Evolutionary conservation across 2,888 invertebrate species (phyloP).

Genomic region (Apotomis capreana): DNA sequence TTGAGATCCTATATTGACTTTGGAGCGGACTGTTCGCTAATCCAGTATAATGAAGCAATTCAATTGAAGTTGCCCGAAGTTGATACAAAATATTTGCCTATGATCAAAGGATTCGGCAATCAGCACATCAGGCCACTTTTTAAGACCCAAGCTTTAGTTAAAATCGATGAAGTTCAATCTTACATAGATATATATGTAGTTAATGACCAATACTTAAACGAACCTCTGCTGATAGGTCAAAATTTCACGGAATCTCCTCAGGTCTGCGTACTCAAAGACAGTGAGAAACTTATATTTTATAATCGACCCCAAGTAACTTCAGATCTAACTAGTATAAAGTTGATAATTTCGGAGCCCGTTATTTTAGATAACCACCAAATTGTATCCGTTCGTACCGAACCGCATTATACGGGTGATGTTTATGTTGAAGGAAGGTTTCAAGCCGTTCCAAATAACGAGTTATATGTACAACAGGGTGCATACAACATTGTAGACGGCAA

Average conservation of each 20-base stretch:
- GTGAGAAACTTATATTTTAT: constrained; percentile 11
- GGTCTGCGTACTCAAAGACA: constrained; percentile 1
- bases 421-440: constrained; percentile 9
- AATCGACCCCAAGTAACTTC: neutral
- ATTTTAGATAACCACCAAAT: neutral
- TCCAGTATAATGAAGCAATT: constrained; percentile 1
- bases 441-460: constrained; percentile 2
- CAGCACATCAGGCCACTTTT: neutral
- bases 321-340: neutral
- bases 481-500: constrained; percentile 3
- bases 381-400: neutral
- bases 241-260: no score
- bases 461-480: constrained; percentile 12
- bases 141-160: neutral
- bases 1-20: constrained; percentile 4
- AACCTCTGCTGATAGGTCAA: no score
- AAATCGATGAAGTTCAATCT: constrained; percentile 4
- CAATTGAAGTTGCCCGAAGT: neutral
- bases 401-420: constrained; percentile 5
- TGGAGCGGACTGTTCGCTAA: constrained; percentile 11
- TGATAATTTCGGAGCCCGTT: neutral
- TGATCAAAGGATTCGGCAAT: neutral
- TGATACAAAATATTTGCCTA: no score
- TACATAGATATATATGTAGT: neutral
- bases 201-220: no score